These are phyloP conservation scores for Drosophila sproati DNA, from an alignment of 1,140 invertebrate species.

Conservation along the genomic window DNA sequence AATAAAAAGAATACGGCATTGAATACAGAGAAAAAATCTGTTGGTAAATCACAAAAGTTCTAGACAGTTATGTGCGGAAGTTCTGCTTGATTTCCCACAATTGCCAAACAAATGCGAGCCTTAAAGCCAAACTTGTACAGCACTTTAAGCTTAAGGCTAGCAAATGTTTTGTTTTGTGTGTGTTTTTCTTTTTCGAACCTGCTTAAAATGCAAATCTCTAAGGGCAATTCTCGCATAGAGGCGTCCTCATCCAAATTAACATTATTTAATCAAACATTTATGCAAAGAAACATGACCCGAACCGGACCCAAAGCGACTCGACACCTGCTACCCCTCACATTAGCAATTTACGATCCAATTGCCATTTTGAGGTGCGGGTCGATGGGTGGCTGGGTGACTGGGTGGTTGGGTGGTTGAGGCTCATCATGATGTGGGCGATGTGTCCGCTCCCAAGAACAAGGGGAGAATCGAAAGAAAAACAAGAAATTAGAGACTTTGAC, in stretches of 20 bases:
- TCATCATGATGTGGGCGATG: slow-evolving; percentile 57
- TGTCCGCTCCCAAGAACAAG: slow-evolving; percentile 50
- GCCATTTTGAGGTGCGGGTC: background rate
- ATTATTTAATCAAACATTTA: slow-evolving; percentile 71
- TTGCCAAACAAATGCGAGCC: slow-evolving; percentile 17
- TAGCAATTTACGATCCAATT: slow-evolving; percentile 50
- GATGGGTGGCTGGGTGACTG: too few relatives aligned
- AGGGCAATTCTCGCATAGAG: slow-evolving; percentile 22
- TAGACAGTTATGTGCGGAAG: background rate
- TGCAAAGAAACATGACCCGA: slow-evolving; percentile 60
- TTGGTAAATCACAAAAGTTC: slow-evolving; percentile 22
- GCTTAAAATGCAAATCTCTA: slow-evolving; percentile 19
- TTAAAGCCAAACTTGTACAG: slow-evolving; percentile 6
- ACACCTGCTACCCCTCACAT: slow-evolving; percentile 66
- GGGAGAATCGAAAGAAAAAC: slow-evolving; percentile 9
- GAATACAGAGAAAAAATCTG: slow-evolving; percentile 9
- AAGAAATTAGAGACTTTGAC: background rate
- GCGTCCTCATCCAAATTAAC: slow-evolving; percentile 62
- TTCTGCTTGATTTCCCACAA: slow-evolving; percentile 2
- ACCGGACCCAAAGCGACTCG: slow-evolving; percentile 38
- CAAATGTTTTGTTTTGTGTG: background rate
- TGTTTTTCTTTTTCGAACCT: background rate
- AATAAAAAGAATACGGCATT: slow-evolving; percentile 6
- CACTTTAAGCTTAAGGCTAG: slow-evolving; percentile 15
- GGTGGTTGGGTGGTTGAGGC: background rate